Evolutionary conservation across 2,797 vertebrate species (phyloP).

Genomic region (Schizopygopsis pylzovi): DNA sequence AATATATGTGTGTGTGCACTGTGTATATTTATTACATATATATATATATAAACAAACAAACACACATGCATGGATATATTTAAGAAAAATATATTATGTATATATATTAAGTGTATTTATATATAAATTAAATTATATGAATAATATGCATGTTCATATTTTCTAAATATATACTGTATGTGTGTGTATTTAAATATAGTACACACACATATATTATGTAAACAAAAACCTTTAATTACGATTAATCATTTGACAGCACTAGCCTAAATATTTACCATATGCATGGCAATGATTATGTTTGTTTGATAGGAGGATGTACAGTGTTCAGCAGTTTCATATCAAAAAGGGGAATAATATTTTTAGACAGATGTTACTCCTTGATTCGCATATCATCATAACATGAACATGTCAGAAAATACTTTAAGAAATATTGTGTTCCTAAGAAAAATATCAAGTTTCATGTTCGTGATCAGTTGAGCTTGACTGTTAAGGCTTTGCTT

Average conservation of each 20-base stretch:
- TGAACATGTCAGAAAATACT: neutral
- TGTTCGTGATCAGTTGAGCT: neutral
- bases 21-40: too few relatives aligned
- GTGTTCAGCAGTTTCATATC: slow-evolving; percentile 59
- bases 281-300: slow-evolving; percentile 2
- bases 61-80: too few relatives aligned
- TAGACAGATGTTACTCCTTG: neutral
- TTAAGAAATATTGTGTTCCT: neutral
- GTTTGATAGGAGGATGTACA: slow-evolving; percentile 5
- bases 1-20: too few relatives aligned
- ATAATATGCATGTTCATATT: too few relatives aligned
- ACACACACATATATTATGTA: neutral
- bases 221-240: neutral
- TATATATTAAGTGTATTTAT: too few relatives aligned
- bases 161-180: too few relatives aligned
- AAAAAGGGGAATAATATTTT: slow-evolving; percentile 37
- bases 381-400: neutral
- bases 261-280: neutral
- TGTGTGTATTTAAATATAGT: too few relatives aligned
- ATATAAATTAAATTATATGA: too few relatives aligned
- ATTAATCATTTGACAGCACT: neutral
- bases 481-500: slow-evolving; percentile 32
- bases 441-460: neutral
- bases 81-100: too few relatives aligned
- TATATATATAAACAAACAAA: too few relatives aligned